Evolutionary conservation across 1,140 invertebrate genomes (phyloP), one percentile per base, ranked within the genome.

Genomic region (Lepidurus packardi): DNA sequence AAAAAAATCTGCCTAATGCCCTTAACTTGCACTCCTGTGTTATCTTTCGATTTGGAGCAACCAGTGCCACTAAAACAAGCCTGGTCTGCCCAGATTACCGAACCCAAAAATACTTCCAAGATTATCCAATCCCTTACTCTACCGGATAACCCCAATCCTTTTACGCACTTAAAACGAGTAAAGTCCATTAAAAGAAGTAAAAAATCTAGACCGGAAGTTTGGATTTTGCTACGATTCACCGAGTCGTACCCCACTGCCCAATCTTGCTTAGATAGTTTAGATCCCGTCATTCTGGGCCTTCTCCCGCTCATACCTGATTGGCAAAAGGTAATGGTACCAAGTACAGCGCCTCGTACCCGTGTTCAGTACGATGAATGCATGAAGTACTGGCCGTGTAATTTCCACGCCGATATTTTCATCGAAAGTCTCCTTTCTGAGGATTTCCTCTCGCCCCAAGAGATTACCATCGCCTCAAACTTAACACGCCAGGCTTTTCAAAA

Each of bases 311-410:
- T 24, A 78, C 45, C 45, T 73, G 76, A 77, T 34, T 80, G 79
- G 79, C 44, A 77, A 80, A 83, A 88, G 3, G 78, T 87, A 0
- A 78, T 87, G 42, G 92, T 96, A 1, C 89, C 93, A 0, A 82
- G 84, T 53, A 82, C 81, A 6, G 81, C 88, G 13, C 91, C 92
- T 6, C 88, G 88, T 81, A 89, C 92, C 1, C 88, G 89, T 76
- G 83, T 83, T 73, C 94, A 96, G 82, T 92, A 90, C 83, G 84
- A 89, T 9, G 85, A 87, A 81, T 87, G 88, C 3, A 86, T 87
- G 1, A 85, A 86, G 79, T 84, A 89, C 44, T 97, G 95, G 95
- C 92, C 94, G 0, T 89, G 92, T 41, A 94, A 93, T 83, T 97
- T 96, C 80, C 85, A 87, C 81, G 91, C 89, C 73, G 91, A 94